Percentiles rank a stretch among this genome's conserved stretches.
Conservation (phyloP, 2,888 invertebrate species). For the Agrilus cyanescens region DNA sequence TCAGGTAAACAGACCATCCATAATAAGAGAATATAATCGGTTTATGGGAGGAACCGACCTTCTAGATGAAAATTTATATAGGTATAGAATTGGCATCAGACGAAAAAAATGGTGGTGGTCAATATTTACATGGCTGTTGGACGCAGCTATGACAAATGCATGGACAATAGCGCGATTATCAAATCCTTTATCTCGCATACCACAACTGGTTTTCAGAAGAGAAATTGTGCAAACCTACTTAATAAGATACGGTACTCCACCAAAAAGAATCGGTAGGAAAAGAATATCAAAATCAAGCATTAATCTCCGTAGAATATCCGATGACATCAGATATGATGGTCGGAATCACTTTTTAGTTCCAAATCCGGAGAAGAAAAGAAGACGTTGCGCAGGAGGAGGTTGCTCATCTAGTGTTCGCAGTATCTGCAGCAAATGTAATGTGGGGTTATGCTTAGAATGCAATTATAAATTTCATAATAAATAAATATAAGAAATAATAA, state of each 20-base stretch:
- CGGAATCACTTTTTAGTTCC: constrained; percentile 11
- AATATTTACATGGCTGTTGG: constrained; percentile 7
- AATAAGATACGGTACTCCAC: constrained; percentile 6
- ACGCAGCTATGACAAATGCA: constrained; percentile 1
- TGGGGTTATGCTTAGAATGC: constrained; percentile 14
- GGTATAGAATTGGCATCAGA: constrained; percentile 3
- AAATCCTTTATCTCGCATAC: no score
- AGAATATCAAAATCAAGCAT: constrained; percentile 9
- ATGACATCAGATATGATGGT: constrained; percentile 13
- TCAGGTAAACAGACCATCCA: background rate
- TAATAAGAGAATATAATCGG: background rate
- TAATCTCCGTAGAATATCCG: constrained; percentile 11
- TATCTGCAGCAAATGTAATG: constrained; percentile 15
- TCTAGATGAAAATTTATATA: background rate
- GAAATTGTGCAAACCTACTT: no score
- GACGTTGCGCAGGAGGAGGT: constrained; percentile 15
- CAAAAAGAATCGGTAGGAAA: constrained; percentile 8
- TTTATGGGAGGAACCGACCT: constrained; percentile 1
- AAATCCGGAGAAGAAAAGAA: constrained; percentile 10
- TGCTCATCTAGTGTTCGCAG: constrained; percentile 12
- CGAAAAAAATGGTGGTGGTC: constrained; percentile 11
- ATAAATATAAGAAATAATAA: background rate
- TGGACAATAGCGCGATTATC: background rate
- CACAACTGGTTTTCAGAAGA: no score
- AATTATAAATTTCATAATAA: constrained; percentile 8